Percentiles rank a stretch among this genome's conserved stretches.
Conservation (phyloP, 2,113 vertebrate genomes). For the Leptodactylus fuscus region DNA sequence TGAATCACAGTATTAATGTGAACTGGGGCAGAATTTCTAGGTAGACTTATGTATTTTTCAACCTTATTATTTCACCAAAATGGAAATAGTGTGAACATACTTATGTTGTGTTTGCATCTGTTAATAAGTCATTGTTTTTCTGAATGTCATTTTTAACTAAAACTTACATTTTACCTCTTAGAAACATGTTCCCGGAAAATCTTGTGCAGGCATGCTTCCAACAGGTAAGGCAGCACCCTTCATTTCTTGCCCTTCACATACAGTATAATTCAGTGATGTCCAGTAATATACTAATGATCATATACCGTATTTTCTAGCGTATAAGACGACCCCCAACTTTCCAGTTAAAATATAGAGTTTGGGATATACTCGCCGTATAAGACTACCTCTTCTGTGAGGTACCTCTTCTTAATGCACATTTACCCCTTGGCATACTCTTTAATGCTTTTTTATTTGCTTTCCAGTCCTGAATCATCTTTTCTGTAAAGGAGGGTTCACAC, state of each 20-base stretch:
- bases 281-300: not conserved
- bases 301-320: not conserved
- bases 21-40: not conserved
- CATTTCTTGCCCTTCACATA: conserved; percentile 21
- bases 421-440: no score
- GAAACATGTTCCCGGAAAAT: conserved; percentile 99
- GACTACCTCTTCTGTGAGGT: no score
- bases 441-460: no score
- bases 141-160: not conserved
- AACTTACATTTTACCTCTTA: conserved; percentile 65
- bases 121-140: not conserved
- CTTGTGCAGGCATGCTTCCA: conserved; percentile 97
- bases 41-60: not conserved
- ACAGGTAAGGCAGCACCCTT: conserved; percentile 79
- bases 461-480: no score
- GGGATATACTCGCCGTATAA: no score
- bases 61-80: not conserved
- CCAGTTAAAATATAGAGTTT: no score
- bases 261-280: not conserved
- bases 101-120: not conserved
- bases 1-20: no score
- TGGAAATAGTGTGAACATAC: not conserved
- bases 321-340: no score
- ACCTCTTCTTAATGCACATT: no score
- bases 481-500: no score